phyloP scores from a whole-genome alignment of 1,140 invertebrate species.

The Pogonognathellus flavescens region DNA sequence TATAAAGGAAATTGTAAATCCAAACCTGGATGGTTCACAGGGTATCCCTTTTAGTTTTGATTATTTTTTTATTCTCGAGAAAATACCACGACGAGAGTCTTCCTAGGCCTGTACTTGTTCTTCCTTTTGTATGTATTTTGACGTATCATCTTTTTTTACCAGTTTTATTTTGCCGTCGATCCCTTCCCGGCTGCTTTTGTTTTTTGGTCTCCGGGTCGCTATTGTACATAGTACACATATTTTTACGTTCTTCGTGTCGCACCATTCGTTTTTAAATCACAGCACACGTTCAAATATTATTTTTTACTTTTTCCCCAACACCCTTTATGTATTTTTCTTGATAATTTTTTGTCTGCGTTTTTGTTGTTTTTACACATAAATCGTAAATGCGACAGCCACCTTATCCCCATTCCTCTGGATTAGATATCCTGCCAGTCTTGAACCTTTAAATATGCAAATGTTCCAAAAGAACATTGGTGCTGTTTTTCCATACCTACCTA shows the following conservation, averaged over 20 bases:
- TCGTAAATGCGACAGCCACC: background rate
- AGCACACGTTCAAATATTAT: background rate
- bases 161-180: slow-evolving; percentile 44
- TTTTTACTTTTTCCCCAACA: background rate
- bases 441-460: too few species aligned
- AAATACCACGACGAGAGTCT: background rate
- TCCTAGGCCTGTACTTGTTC: slow-evolving; percentile 45
- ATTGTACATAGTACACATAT: background rate
- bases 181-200: slow-evolving; percentile 50
- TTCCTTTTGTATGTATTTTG: slow-evolving; percentile 34
- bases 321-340: background rate
- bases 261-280: background rate
- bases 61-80: background rate
- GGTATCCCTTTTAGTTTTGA: slow-evolving; percentile 16
- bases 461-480: too few species aligned
- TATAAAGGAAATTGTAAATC: slow-evolving; percentile 27
- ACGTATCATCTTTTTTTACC: slow-evolving; percentile 35
- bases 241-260: background rate
- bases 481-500: background rate
- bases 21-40: slow-evolving; percentile 39
- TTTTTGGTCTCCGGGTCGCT: slow-evolving; percentile 52
- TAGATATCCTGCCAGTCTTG: background rate
- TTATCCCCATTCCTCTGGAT: background rate
- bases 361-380: background rate
- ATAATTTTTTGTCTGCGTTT: background rate